Evolutionary conservation across 2,888 invertebrate genomes (phyloP), one percentile per base, ranked within the genome.

Genomic region (Athrips mouffetella): DNA sequence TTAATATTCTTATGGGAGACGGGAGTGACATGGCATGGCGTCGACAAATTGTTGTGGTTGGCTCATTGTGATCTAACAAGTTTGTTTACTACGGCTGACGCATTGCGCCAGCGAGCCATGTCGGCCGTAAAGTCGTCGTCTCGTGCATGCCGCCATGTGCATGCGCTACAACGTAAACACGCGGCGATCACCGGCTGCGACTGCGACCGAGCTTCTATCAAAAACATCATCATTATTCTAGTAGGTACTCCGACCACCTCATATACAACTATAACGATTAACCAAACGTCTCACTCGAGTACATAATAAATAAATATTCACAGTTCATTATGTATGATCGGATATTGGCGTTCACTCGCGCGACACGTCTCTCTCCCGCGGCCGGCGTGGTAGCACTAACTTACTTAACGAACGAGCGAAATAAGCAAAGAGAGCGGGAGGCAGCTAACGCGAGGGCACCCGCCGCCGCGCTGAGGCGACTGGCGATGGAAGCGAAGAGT

Each of bases 341-440:
- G 60, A 58, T 67, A 68, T 55, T 57, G 54, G 48, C 56, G 60
- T 47, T 44, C 54, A 46, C 37, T 25, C 69, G 68, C 71, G 69
- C 74, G 67, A 69, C 74, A 66, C 82, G 81, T 72, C 73, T 66
- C 61, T 59, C 80, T 60, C 73, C 65, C 75, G 63, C 81, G 76
- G 60, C 71, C 56, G 70, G 59, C 70, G 76, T 72, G 57, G 70
- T 60, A 73, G 63, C 62, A 85, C 85, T 85, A 82, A 81, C 65
- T 79, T 76, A 73, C n/a, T n/a, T n/a, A n/a, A n/a, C n/a, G n/a
- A n/a, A n/a, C n/a, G n/a, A n/a, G 71, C 65, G 62, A 62, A 62
- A 71, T 66, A 70, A 77, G 65, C 67, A 69, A 71, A 67, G 68
- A 71, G 74, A 72, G 77, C 57, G 80, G 71, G 72, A 29, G 18